Percentiles rank a stretch among this genome's conserved stretches.
Conservation (phyloP, 2,113 vertebrate genomes). For the Ahaetulla prasina region DNA sequence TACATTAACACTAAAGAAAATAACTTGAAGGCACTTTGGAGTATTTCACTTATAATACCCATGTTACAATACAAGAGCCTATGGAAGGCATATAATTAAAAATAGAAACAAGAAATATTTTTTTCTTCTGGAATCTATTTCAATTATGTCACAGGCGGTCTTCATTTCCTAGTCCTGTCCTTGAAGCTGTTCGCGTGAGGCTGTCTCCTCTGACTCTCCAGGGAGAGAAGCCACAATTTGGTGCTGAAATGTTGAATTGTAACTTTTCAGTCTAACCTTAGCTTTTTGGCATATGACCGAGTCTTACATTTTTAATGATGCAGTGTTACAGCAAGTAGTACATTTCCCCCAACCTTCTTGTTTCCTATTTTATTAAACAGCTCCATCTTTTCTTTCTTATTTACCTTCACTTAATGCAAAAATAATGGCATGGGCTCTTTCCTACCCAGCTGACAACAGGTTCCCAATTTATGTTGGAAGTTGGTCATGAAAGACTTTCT, state of each 20-base stretch:
- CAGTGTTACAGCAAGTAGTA: not conserved
- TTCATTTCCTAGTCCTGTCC: not conserved
- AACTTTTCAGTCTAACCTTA: not conserved
- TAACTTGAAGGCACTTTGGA: not conserved
- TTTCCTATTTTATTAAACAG: not conserved
- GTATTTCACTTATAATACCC: not conserved
- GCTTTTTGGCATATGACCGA: not conserved
- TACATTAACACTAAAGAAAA: not conserved
- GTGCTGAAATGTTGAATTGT: not conserved
- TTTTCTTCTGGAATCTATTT: not conserved
- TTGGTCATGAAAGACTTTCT: not conserved
- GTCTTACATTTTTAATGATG: not conserved
- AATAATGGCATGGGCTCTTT: not conserved
- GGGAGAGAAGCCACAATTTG: not conserved
- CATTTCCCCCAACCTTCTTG: not conserved
- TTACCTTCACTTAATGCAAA: not conserved
- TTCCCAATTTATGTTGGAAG: not conserved
- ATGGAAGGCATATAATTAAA: not conserved
- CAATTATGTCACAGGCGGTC: no score
- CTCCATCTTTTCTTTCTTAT: not conserved
- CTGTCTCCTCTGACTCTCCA: not conserved
- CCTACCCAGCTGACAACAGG: not conserved
- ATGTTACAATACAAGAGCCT: not conserved
- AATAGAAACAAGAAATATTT: not conserved
- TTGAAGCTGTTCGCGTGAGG: not conserved